Conservation (phyloP, 1,140 invertebrate species). For the Trichoplusia ni region DNA sequence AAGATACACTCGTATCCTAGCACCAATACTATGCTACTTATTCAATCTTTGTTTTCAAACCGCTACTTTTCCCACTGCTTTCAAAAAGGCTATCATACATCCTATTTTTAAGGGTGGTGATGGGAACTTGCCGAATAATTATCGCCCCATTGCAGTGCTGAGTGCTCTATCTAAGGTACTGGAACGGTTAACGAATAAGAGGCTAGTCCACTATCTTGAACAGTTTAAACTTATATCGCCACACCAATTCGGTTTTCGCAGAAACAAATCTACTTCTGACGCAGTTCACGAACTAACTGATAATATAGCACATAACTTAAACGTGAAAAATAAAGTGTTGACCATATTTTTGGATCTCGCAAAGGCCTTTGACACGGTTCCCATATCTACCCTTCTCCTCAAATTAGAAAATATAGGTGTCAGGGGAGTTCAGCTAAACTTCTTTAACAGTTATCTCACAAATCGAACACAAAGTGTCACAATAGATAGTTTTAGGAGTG, state of each 20-base stretch:
- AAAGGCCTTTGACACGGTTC: neutral
- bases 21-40: neutral
- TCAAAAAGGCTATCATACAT: conserved; percentile 10
- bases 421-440: neutral
- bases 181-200: neutral
- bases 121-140: neutral
- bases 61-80: neutral
- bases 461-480: neutral
- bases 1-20: neutral
- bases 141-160: neutral
- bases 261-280: neutral
- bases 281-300: neutral
- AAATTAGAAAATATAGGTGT: conserved; percentile 6
- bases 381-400: neutral
- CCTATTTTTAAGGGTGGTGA: conserved; percentile 1
- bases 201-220: neutral
- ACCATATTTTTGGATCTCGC: neutral
- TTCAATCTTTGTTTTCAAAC: neutral
- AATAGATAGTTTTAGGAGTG: neutral
- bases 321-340: neutral
- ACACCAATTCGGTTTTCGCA: neutral
- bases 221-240: neutral
- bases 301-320: neutral
- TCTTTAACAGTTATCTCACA: conserved; percentile 2
- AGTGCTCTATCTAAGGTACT: neutral